These are phyloP conservation scores for Phalacrocorax pelagicus DNA, from an alignment of 2,113 vertebrate species.

Conservation along the genomic window DNA sequence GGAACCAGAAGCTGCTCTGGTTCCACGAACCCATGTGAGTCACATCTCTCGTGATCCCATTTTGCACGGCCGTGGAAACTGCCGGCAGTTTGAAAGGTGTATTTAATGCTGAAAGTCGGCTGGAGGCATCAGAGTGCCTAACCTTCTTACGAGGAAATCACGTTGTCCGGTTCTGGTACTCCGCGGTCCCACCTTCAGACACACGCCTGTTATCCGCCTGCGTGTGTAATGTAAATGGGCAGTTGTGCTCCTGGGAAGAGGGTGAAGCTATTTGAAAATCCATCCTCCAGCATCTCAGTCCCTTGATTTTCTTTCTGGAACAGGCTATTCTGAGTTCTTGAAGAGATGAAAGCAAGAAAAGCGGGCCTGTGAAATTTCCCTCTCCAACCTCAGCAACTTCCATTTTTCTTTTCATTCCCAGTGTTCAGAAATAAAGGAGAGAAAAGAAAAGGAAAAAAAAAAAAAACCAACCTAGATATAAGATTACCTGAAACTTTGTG, in stretches of 20 bases:
- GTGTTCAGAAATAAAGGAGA: not conserved
- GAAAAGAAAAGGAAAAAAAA: not conserved
- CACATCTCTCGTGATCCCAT: not conserved
- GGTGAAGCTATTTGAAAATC: not conserved
- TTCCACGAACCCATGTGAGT: rapidly evolving
- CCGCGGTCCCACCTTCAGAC: not conserved
- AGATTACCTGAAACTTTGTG: not conserved
- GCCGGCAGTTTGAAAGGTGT: not conserved
- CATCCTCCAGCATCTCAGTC: not conserved
- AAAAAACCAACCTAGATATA: no score
- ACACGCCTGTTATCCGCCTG: not conserved
- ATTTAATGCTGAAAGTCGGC: not conserved
- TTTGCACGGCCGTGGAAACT: not conserved
- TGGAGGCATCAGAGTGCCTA: not conserved
- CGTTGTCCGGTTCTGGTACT: not conserved
- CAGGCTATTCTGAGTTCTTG: not conserved
- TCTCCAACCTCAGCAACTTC: not conserved
- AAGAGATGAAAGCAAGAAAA: not conserved
- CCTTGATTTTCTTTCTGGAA: not conserved
- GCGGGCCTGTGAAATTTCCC: not conserved
- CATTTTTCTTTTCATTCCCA: not conserved
- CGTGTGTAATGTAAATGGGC: not conserved
- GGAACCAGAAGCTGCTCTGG: not conserved
- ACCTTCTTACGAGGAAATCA: not conserved
- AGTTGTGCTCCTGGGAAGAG: not conserved